Conservation (phyloP, 53 echinoderm and acorn worm genomes). For the Temnopleurus reevesii region DNA sequence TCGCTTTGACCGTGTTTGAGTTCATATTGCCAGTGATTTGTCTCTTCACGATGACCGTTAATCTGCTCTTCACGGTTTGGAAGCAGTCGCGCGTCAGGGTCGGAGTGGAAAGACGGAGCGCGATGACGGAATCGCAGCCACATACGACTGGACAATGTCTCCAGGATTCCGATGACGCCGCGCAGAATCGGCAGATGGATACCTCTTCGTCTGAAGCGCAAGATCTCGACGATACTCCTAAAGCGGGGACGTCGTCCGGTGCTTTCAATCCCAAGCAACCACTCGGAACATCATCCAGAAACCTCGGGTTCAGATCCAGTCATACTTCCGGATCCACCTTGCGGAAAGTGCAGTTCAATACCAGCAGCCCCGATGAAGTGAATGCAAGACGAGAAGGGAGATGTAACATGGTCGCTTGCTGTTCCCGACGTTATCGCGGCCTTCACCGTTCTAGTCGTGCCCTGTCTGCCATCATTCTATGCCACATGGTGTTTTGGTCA, state of each 20-base stretch:
- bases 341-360: neutral
- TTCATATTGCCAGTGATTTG: neutral
- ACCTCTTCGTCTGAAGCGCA: no score
- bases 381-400: neutral
- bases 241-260: neutral
- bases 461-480: neutral
- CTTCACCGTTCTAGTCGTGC: neutral
- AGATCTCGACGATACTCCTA: no score
- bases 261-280: neutral
- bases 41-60: neutral
- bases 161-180: neutral
- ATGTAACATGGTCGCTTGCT: neutral
- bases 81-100: neutral
- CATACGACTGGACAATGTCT: neutral
- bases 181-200: no score
- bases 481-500: neutral
- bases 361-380: neutral
- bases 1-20: neutral
- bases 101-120: neutral
- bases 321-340: neutral
- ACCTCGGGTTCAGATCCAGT: neutral
- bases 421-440: neutral
- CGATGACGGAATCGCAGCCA: neutral
- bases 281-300: neutral
- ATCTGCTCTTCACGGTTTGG: neutral